Conservation (phyloP, 1,140 invertebrate genomes). For the Brachionus calyciflorus region DNA sequence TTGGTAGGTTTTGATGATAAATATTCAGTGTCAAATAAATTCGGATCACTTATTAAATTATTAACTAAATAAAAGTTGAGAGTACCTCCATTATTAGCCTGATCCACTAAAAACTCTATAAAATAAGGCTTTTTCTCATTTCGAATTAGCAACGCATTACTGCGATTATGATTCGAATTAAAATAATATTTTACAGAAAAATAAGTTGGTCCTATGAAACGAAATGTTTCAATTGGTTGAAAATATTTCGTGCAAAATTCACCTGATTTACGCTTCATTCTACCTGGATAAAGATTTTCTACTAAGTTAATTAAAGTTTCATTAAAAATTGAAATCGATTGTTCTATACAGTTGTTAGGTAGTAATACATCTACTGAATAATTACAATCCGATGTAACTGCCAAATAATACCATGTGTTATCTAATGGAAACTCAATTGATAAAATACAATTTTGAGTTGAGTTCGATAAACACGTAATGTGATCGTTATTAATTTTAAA, state of each 20-base stretch:
- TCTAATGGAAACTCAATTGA: slow-evolving; percentile 6
- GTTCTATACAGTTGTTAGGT: slow-evolving; percentile 1
- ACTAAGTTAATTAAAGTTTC: not conserved
- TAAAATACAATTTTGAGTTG: slow-evolving; percentile 19
- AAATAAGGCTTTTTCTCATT: slow-evolving; percentile 45
- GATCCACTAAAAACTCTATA: slow-evolving; percentile 41
- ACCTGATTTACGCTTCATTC: not conserved
- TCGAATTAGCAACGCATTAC: slow-evolving; percentile 37
- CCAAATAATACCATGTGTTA: slow-evolving; percentile 34
- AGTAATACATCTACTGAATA: slow-evolving; percentile 19
- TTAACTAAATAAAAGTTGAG: slow-evolving; percentile 30
- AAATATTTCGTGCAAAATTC: slow-evolving; percentile 22
- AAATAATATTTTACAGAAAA: slow-evolving; percentile 46
- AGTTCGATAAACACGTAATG: not conserved
- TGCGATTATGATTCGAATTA: slow-evolving; percentile 42
- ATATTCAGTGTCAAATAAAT: not conserved
- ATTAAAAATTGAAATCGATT: not conserved
- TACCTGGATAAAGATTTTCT: not conserved
- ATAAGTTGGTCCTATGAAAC: slow-evolving; percentile 41
- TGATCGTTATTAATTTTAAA: slow-evolving; percentile 21
- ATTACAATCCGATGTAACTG: slow-evolving; percentile 18
- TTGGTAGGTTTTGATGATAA: not conserved
- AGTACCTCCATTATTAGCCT: slow-evolving; percentile 37
- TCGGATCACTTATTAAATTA: slow-evolving; percentile 33
- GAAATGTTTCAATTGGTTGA: slow-evolving; percentile 40